Conservation (phyloP, 2,888 invertebrate species). For the Sipunculus nudus region DNA sequence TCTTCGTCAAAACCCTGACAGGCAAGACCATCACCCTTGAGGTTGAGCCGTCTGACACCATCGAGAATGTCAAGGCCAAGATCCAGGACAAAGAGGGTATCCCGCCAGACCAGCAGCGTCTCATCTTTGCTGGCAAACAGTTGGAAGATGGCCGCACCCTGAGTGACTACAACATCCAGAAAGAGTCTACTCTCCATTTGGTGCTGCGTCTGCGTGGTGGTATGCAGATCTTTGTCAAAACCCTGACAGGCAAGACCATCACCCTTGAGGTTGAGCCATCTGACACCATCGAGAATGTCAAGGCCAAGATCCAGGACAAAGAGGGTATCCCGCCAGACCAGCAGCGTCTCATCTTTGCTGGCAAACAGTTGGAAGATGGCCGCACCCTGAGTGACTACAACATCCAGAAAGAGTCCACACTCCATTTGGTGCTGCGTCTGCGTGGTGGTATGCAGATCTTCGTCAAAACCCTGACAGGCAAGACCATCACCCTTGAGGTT, state of each 20-base stretch:
- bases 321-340: constrained; percentile 77
- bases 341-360: constrained; percentile 89
- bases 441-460: too few species aligned
- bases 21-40: too few species aligned
- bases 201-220: constrained; percentile 82
- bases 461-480: constrained; percentile 63
- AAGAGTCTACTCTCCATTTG: constrained; percentile 90
- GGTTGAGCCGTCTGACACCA: too few species aligned
- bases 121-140: constrained; percentile 93
- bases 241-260: constrained; percentile 64
- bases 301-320: constrained; percentile 71
- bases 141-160: constrained; percentile 89
- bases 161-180: constrained; percentile 94
- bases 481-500: too few species aligned
- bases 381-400: constrained; percentile 91
- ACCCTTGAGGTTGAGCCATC: constrained; percentile 76
- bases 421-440: constrained; percentile 87
- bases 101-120: constrained; percentile 84
- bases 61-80: too few species aligned
- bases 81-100: too few species aligned
- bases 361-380: constrained; percentile 92
- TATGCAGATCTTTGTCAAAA: constrained; percentile 78
- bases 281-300: constrained; percentile 94
- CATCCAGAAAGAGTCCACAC: constrained; percentile 94
- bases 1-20: too few species aligned